Base-by-base conservation (phyloP, 2,113 vertebrate genomes). In the Tachysurus fulvidraco region DNA sequence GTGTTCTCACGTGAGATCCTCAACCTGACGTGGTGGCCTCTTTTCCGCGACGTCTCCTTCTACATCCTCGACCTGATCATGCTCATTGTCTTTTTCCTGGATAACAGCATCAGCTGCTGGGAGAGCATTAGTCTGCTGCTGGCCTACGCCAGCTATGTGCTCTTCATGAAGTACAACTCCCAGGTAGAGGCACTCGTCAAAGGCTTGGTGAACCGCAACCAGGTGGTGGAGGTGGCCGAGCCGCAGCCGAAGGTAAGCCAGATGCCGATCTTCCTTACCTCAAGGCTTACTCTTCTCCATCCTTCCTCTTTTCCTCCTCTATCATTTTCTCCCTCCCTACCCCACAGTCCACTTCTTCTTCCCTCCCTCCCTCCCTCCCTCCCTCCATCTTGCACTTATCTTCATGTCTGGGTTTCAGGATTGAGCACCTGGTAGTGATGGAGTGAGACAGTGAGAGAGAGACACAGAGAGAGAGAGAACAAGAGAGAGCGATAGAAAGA, bases 161-260 rank as follows among this genome's bases (percentile, higher is more conserved):
- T 97, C 92, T 99, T 99, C 94, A 99, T 99, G 98, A 99, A 99
- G 93, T 99, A 94, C 95, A 99, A 99, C 89, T 92, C 96, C 87
- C 95, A 92, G 82, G 94, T 99, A 2, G 98, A 99, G 95, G 91
- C 91, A 87, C 93, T 94, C 83, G 96, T 96, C 93, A 99, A 99
- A 93, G 90, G 92, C 64, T 91, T 96, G 92, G 90, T 98, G 83
- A 96, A 91, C 94, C 96, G 96, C 92, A 99, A 98, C 94, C 98
- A 98, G 92, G 97, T 98, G 90, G 96, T 98, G 93, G 98, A 99
- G 91, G 98, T 97, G 89, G 97, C 97, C 87, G 97, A 98, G 50
- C 92, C 94, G 69, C 97, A 97, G 89, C 96, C 95, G 91, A 99
- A 98, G 98, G 98, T 99, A 94, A 93, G 97, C 36, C 44, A 59